Evolutionary conservation across 2,797 vertebrate genomes (phyloP).

Genomic region (Esox masquinongy): DNA sequence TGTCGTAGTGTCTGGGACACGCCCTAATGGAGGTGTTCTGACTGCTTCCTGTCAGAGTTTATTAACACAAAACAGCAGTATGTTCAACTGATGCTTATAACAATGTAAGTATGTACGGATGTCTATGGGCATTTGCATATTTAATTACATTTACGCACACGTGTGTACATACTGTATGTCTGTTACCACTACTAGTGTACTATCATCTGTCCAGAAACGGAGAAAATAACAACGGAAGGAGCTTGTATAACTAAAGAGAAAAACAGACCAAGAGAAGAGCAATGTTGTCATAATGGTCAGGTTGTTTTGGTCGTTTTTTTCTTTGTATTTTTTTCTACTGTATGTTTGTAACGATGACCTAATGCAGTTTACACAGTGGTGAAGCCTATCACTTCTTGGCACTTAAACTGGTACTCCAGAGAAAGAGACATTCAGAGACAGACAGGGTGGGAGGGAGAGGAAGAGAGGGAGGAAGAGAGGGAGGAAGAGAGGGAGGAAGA

Average conservation of each 20-base stretch:
- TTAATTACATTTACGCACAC: slow-evolving; percentile 70
- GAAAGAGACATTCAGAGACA: slow-evolving; percentile 74
- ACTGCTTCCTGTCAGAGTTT: slow-evolving; percentile 62
- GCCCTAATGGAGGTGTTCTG: slow-evolving; percentile 72
- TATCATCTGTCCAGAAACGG: slow-evolving; percentile 4
- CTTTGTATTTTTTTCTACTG: slow-evolving; percentile 37
- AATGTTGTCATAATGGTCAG: slow-evolving; percentile 47
- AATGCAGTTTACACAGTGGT: slow-evolving; percentile 97
- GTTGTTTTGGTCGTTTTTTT: slow-evolving; percentile 58
- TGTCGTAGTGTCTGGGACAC: slow-evolving; percentile 60
- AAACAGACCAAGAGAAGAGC: slow-evolving; percentile 48
- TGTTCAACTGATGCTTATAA: slow-evolving; percentile 66
- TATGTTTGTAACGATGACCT: slow-evolving; percentile 84
- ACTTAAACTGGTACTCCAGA: slow-evolving; percentile 82
- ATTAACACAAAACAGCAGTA: slow-evolving; percentile 46
- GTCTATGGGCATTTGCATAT: slow-evolving; percentile 74
- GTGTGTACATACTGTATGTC: slow-evolving; percentile 37
- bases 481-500: slow-evolving; percentile 76
- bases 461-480: slow-evolving; percentile 39
- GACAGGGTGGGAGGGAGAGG: slow-evolving; percentile 41
- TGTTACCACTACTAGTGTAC: neutral
- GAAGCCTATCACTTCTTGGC: slow-evolving; percentile 87
- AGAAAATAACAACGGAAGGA: slow-evolving; percentile 31
- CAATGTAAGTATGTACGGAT: slow-evolving; percentile 56
- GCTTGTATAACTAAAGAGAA: slow-evolving; percentile 70